phyloP scores from a whole-genome alignment of 2,113 vertebrate genomes.

The Andinoacara biseriatus region DNA sequence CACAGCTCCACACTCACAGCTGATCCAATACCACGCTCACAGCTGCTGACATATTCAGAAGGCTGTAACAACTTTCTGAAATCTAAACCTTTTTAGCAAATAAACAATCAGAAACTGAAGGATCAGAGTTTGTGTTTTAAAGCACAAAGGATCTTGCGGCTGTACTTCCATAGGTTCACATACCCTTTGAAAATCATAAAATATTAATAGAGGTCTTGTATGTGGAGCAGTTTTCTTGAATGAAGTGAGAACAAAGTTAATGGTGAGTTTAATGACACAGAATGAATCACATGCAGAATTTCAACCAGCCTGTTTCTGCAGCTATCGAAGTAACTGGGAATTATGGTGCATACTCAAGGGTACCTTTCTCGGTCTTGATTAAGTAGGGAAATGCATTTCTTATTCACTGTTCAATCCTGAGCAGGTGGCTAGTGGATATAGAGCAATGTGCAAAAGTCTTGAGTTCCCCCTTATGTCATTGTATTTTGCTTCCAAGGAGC shows the following conservation, averaged over 20 bases:
- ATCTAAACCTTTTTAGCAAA: not conserved
- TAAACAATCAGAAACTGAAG: not conserved
- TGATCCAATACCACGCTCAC: not conserved
- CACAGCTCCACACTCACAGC: not conserved
- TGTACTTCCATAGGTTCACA: not conserved
- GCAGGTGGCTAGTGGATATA: not conserved
- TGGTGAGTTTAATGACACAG: not conserved
- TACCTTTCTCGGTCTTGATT: conserved; percentile 9
- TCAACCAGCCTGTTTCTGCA: not conserved
- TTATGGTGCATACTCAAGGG: conserved; percentile 3
- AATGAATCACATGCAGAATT: conserved; percentile 20
- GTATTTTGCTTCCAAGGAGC: not conserved
- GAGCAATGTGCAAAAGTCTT: not conserved
- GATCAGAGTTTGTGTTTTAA: not conserved
- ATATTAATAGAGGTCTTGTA: not conserved
- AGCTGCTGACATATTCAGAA: not conserved
- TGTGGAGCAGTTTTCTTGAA: conserved; percentile 2
- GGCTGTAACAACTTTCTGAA: not conserved
- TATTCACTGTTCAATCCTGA: conserved; percentile 4
- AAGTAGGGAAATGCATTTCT: conserved; percentile 15
- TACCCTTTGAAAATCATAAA: not conserved
- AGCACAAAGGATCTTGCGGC: too few relatives aligned
- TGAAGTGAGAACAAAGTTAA: conserved; percentile 8
- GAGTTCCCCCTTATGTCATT: not conserved
- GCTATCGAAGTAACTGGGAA: not conserved